phyloP scores from a whole-genome alignment of 1,140 invertebrate species.

The Cotesia glomerata region DNA sequence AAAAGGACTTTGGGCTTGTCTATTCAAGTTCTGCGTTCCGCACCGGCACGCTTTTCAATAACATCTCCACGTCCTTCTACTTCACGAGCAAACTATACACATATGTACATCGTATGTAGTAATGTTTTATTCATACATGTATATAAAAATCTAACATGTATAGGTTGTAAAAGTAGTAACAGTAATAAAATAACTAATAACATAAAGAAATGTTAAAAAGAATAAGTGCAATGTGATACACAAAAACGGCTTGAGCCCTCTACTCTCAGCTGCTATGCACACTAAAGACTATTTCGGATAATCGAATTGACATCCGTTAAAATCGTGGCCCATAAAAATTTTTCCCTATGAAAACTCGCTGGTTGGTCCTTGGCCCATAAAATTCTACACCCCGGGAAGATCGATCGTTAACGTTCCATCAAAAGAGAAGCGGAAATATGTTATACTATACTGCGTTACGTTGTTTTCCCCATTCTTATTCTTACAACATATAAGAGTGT shows the following conservation, averaged over 20 bases:
- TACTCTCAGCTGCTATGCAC: constrained; percentile 25
- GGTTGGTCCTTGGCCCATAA: constrained; percentile 3
- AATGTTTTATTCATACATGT: background rate
- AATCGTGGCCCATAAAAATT: constrained; percentile 23
- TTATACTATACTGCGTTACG: background rate
- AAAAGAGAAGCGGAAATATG: constrained; percentile 19
- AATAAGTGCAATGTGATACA: constrained; percentile 6
- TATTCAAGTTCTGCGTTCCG: constrained; percentile 41
- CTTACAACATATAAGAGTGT: background rate
- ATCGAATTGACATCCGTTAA: constrained; percentile 36
- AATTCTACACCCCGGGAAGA: constrained; percentile 22
- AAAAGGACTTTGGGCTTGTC: constrained; percentile 36
- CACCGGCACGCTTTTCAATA: constrained; percentile 46
- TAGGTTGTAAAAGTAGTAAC: too few species aligned
- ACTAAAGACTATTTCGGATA: constrained; percentile 32
- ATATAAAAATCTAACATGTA: background rate
- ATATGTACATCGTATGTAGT: background rate
- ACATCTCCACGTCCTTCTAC: constrained; percentile 21
- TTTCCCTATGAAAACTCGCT: constrained; percentile 7
- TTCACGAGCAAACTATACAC: constrained; percentile 12
- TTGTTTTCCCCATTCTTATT: constrained; percentile 8
- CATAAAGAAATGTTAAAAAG: background rate
- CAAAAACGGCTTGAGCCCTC: constrained; percentile 3
- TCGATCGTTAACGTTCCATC: constrained; percentile 32
- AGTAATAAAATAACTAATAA: background rate